Base-by-base conservation (phyloP, 2,113 vertebrate genomes). In the Collichthys lucidus region DNA sequence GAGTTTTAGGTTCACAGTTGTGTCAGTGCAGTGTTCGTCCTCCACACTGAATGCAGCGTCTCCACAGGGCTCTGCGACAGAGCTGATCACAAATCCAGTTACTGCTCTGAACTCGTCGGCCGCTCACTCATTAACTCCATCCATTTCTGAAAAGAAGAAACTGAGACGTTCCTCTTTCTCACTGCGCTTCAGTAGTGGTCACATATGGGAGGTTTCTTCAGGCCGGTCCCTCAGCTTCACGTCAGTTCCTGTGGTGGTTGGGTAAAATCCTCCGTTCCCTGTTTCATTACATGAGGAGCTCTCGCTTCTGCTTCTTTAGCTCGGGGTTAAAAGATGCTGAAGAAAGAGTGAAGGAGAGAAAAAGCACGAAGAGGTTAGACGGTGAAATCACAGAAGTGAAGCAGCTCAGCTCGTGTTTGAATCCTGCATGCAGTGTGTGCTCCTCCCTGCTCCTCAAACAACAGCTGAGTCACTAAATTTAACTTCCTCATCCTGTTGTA, bases 401-500 rank as follows among this genome's bases (percentile, higher is more conserved):
- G 9, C 19, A 26, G 31, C 3, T 35, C 49, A 52, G 1, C 2
- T 15, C 26, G 3, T 26, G 26, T 26, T 26, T 26, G 26, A 26
- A 26, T 26, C 22, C 52, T 10, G 14, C n/a, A 17, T 59, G 22
- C 63, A n/a, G 66, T 16, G 65, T 61, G 55, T 19, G 47, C 20
- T 72, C 22, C 47, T 77, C n/a, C 63, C 72, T 74, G 55, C 42
- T 80, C 59, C 73, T 86, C 49, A 64, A 87, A 74, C 85, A 88
- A 79, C 90, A 89, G 84, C 88, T 89, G 88, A 91, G 72, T 79
- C 81, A 89, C 91, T 92, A 92, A 88, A 89, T 85, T 83, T 72
- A 90, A 90, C 91, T 86, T 90, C 88, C 74, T 82, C 71, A 46
- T 89, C 61, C 77, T 66, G 80, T 72, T 61, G 26, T 31, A 47